Base-by-base conservation (phyloP, 2,888 invertebrate species). In the Crepidodera aurea region DNA sequence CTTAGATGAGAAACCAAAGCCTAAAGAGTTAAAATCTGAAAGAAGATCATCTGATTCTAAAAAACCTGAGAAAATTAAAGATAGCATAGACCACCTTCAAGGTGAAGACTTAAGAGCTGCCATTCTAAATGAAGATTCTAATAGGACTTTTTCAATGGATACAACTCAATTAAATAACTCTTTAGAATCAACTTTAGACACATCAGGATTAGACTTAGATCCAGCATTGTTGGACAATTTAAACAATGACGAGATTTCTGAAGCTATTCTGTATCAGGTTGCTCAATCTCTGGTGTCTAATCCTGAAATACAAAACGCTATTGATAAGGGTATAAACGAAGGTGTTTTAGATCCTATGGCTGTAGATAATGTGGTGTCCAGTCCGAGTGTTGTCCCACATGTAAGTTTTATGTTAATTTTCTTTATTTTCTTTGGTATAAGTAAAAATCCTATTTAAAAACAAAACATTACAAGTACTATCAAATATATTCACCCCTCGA, bases 241-340 rank as follows among this genome's bases (percentile, higher is more conserved):
- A 53, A 86, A 86, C 69, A 85, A 87, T n/a, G 86, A 89, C 71
- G 85, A 89, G 76, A 83, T 90, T 51, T 86, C 89, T 0, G 90
- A 89, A 69, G 90, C 90, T 78, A 84, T 90, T 67, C 77, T 90
- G 34, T 87, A 89, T 82, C 89, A 90, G 79, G 90, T 90, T n/a
- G 90, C 90, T 1, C 87, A 89, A 63, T 80, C 80, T 55, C 81
- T 90, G 18, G 90, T 89, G 7, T 88, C 88, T 60, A 88, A 88
- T 69, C 78, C 81, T 0, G 89, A 89, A 71, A 80, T 90, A 61
- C 89, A 90, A 73, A 90, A 89, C 77, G 89, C 88, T 16, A 88
- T 90, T 59, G 90, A 90, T 73, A 89, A 88, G 64, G 87, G 79
- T 22, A 73, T 80, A 27, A 79, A 79, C 40, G 82, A 81, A 51